Percentiles rank a stretch among this genome's conserved stretches.
Conservation (phyloP, 2,797 vertebrate genomes). For the Trachurus trachurus region DNA sequence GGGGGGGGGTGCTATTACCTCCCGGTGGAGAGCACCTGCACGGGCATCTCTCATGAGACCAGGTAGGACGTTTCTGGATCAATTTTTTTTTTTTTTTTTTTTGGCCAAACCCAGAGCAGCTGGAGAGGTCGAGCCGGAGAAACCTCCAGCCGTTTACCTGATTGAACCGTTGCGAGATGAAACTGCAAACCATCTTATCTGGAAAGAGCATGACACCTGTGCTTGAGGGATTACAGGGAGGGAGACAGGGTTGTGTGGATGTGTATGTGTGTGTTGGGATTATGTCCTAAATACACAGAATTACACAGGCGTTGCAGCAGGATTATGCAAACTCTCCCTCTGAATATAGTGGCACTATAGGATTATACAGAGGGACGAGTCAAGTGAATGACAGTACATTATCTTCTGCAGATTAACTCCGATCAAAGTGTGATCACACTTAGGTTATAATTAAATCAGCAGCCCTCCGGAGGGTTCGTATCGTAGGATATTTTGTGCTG, state of each 20-base stretch:
- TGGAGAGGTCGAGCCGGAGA: constrained; percentile 43
- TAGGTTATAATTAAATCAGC: constrained; percentile 42
- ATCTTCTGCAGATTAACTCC: constrained; percentile 57
- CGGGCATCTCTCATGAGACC: constrained; percentile 64
- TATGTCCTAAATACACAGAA: constrained; percentile 69
- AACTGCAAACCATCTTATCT: constrained; percentile 68
- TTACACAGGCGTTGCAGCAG: constrained; percentile 69
- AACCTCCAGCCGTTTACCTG: constrained; percentile 46
- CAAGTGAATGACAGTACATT: constrained; percentile 49
- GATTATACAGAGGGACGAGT: constrained; percentile 50
- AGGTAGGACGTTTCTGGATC: constrained; percentile 69
- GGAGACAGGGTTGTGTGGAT: constrained; percentile 49
- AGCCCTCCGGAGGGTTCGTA: constrained; percentile 5
- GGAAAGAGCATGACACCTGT: constrained; percentile 66
- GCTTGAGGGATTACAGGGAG: constrained; percentile 65
- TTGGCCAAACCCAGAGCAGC: constrained; percentile 22
- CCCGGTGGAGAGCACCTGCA: constrained; percentile 45
- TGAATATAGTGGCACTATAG: constrained; percentile 46
- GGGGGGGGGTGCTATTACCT: constrained; percentile 23
- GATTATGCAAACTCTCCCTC: constrained; percentile 63
- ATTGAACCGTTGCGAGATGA: constrained; percentile 63
- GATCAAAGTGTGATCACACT: constrained; percentile 40
- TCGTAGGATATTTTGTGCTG: constrained; percentile 11
- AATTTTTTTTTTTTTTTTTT: constrained; percentile 3
- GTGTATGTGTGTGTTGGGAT: constrained; percentile 61